Evolutionary conservation across 2,888 invertebrate species (phyloP), one percentile per base, ranked within the genome.

Genomic region (Idaea dimidiata): DNA sequence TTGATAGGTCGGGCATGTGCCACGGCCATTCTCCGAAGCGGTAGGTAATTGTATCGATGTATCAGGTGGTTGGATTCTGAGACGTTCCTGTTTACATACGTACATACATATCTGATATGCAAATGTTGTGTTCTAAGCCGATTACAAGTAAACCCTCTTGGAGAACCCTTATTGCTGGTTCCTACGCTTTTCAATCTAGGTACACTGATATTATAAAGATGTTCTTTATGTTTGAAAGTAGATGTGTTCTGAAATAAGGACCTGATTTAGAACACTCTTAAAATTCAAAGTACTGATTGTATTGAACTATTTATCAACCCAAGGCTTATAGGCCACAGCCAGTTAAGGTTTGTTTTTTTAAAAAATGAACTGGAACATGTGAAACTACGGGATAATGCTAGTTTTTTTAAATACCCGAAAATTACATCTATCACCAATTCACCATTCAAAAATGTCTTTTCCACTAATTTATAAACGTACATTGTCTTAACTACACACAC

Each of bases 91-190:
- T 77, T 79, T 77, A 78, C 76, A 73, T 72, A 78, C 54, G 17
- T 76, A 68, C 74, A 65, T 76, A 68, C 74, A 65, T 74, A 70
- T 74, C 75, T 77, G 76, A 77, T 82, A 87, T 86, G 86, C 86
- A 81, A 86, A 87, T 87, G 68, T 77, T 79, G 75, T 83, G 78
- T 79, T 73, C 75, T 73, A 76, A 80, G 79, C 75, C 83, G 84
- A 87, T 87, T 85, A 87, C 87, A 85, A 71, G 81, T 74, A 84
- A 84, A 83, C 83, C 82, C 82, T 80, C 84, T 86, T 77, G 76
- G 75, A 72, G 60, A 65, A 71, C 72, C 79, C 76, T 80, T 78
- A 83, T 82, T 84, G 81, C 75, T 70, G 70, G 72, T 72, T 75
- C 71, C 69, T 70, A 64, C 68, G 71, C 73, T 66, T 69, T 65